Evolutionary conservation across 2,888 invertebrate genomes (phyloP).

Genomic region (Athalia rosae): DNA sequence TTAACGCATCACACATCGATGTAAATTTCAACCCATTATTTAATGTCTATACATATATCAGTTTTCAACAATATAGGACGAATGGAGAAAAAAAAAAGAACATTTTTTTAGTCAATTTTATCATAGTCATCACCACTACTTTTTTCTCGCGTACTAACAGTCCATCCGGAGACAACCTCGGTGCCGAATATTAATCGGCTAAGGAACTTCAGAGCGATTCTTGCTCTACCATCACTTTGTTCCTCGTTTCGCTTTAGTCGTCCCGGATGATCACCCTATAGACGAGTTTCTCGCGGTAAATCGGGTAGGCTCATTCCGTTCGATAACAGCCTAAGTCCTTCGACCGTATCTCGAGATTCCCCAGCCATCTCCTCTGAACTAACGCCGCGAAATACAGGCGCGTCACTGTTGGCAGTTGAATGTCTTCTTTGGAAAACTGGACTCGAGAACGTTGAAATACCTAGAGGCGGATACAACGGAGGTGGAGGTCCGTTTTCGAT

Average conservation of each 20-base stretch:
- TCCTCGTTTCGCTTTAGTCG: slow-evolving; percentile 20
- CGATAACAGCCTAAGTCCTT: slow-evolving; percentile 64
- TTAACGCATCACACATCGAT: no score
- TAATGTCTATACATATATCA: no score
- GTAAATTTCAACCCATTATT: no score
- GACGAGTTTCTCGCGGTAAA: slow-evolving; percentile 67
- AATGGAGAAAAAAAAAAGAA: no score
- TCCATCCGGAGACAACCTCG: slow-evolving; percentile 43
- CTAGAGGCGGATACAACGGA: slow-evolving; percentile 47
- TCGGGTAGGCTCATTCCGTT: slow-evolving; percentile 69
- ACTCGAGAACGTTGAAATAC: slow-evolving; percentile 25
- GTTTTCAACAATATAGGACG: no score
- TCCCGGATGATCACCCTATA: slow-evolving; percentile 53
- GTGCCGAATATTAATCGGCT: slow-evolving; percentile 18
- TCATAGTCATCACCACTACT: slow-evolving; percentile 31
- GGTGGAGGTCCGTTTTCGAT: slow-evolving; percentile 75
- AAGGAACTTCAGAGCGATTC: not conserved
- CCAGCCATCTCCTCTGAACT: slow-evolving; percentile 75
- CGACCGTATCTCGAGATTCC: slow-evolving; percentile 56
- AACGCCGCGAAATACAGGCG: slow-evolving; percentile 75
- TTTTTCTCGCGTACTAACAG: slow-evolving; percentile 3
- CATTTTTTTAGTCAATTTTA: slow-evolving; percentile 15
- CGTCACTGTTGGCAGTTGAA: slow-evolving; percentile 59
- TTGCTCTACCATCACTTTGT: slow-evolving; percentile 31
- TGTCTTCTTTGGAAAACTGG: slow-evolving; percentile 13